Base-by-base conservation (phyloP, 2,797 vertebrate genomes). In the Danionella dracula region DNA sequence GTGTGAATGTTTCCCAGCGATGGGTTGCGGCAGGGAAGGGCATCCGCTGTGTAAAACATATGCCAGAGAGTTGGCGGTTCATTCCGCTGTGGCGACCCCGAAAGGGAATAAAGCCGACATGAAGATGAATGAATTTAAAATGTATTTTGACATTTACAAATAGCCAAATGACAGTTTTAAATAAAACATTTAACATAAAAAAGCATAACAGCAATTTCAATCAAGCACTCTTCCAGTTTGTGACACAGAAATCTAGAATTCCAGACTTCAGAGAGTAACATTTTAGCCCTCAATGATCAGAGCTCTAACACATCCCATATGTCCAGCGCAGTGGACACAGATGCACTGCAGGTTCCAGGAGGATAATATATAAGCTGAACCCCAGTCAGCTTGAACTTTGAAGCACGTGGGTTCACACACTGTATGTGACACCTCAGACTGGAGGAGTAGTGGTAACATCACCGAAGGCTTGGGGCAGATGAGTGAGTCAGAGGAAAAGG, bases 401-500 rank as follows among this genome's bases (percentile, higher is more conserved):
- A 32, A 60, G 57, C 31, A 16, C 57, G 21, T 19, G 44, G 34
- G 6, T 9, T 13, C n/a, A 48, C 35, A 41, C 48, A 20, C 48
- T 32, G 23, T 51, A 41, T 42, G 48, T 42, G 60, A 51, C 60
- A 42, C 37, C 34, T 20, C 31, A 61, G 31, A 48, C 58, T 38
- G 44, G 11, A 13, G 55, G 27, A 59, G 40, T 20, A 34, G 32
- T 15, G 32, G 27, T 21, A 45, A 32, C 32, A 45, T 59, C 4
- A 20, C 59, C 37, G 38, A 78, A 81, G 37, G 76, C 66, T 72
- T 62, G 69, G 51, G 62, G 71, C 68, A 81, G 76, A 73, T 79
- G 79, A 67, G 68, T 63, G 78, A 41, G 21, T 70, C 82, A 71
- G 73, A 85, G 89, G 88, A 89, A 92, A 84, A 70, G 89, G 89